Evolutionary conservation across 1,140 invertebrate species (phyloP), one percentile per base, ranked within the genome.

Genomic region (Caenorhabditis tropicalis): DNA sequence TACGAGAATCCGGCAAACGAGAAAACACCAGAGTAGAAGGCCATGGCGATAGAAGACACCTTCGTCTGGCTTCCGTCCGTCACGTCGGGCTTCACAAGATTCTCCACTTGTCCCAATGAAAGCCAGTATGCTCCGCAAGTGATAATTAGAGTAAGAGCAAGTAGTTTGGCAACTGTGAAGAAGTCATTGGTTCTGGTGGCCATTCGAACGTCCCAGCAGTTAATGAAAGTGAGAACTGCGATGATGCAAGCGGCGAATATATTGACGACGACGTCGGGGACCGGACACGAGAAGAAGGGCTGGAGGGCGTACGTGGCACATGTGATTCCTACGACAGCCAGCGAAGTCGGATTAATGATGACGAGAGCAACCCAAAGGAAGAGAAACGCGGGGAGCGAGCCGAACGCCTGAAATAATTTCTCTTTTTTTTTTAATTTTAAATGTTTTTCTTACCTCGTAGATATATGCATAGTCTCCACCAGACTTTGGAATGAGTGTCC

Each of bases 401-500:
- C 98, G 95, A 92, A 98, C 96, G 89, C 89, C 87, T 89, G 74
- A 82, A 85, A 49, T 58, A 46, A 49, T 9, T n/a, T 4, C n/a
- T 43, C 39, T 6, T 43, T 43, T 43, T 43, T 4, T 51, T 51
- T 51, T 15, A 1, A n/a, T 5, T 0, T 12, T 5, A 10, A 51
- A 19, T 19, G 9, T 12, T 19, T 19, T 29, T 60, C n/a, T 51
- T 51, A 85, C 84, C 90, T 96, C 94, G 58, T 94, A 94, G 46
- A 99, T 96, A 90, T 99, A 99, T 0, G 96, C 96, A 92, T 99
- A 99, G 93, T 99, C 97, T 2, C 97, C 97, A 3, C 98, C 98
- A n/a, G 96, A 97, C 91, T 96, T 96, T 0, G 92, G 90, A 85
- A 94, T 93, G 53, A 92, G 94, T 92, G 95, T 94, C 93, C 97